A percentile compares a stretch with the other conserved stretches of the same genome.
These are phyloP conservation scores for Artemisiospiza belli DNA, from an alignment of 2,113 vertebrate species.

Conservation along the genomic window DNA sequence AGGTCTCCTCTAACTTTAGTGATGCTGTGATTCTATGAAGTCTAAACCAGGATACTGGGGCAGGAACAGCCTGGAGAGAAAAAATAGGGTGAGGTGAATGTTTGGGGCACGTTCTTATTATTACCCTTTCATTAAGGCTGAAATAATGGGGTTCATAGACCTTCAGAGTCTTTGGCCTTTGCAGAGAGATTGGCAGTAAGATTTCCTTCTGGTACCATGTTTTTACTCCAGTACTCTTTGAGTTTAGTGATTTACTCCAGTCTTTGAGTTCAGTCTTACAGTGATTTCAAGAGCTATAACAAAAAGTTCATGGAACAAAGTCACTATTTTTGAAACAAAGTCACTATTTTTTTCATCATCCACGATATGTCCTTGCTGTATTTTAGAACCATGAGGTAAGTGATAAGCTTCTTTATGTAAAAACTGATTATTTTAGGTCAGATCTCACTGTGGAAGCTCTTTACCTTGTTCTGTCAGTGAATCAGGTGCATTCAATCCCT, in stretches of 20 bases:
- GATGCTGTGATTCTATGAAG: not conserved
- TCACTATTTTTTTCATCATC: not conserved
- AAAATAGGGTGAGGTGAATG: not conserved
- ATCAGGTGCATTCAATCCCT: not conserved
- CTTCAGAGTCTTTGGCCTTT: not conserved
- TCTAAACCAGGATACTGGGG: not conserved
- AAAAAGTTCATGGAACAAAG: not conserved
- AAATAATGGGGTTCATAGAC: not conserved
- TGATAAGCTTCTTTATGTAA: not conserved
- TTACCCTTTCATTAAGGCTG: not conserved
- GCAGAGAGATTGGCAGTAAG: not conserved
- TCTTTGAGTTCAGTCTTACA: not conserved
- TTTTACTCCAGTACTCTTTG: not conserved
- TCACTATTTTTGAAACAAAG: no score
- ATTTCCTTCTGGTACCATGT: not conserved
- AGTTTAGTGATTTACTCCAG: not conserved
- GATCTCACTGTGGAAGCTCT: not conserved
- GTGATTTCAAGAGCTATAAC: not conserved
- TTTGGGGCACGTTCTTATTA: not conserved
- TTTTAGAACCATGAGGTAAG: not conserved
- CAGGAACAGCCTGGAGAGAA: not conserved
- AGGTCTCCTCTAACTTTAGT: not conserved
- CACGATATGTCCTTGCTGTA: not conserved
- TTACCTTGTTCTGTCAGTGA: not conserved
- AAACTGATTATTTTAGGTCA: not conserved